Conservation (phyloP, 2,797 vertebrate genomes). For the Triplophysa yarkandensis region DNA sequence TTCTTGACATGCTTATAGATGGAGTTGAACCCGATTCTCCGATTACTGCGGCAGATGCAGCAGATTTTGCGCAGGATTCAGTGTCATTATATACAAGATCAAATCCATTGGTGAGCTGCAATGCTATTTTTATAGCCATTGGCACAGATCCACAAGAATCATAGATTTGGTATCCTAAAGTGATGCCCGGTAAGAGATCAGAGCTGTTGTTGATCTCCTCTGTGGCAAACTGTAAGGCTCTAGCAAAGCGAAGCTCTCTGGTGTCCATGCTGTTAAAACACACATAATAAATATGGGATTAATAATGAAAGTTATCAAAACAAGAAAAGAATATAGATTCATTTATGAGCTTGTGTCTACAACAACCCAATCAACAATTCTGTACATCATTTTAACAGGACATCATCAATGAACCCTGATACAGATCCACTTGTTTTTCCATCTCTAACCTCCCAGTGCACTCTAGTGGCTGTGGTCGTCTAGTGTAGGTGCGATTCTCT, state of each 20-base stretch:
- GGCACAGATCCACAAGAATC: slow-evolving; percentile 47
- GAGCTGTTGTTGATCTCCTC: slow-evolving; percentile 52
- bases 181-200: slow-evolving; percentile 41
- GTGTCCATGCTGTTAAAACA: slow-evolving; percentile 47
- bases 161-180: slow-evolving; percentile 44
- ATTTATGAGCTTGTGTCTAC: neutral
- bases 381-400: neutral
- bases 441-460: slow-evolving; percentile 48
- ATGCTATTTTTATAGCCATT: slow-evolving; percentile 35
- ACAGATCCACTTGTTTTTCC: neutral
- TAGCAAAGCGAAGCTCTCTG: slow-evolving; percentile 46
- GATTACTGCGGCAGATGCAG: slow-evolving; percentile 56
- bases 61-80: slow-evolving; percentile 22
- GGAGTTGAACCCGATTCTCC: slow-evolving; percentile 70
- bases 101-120: slow-evolving; percentile 43
- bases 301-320: too few relatives aligned
- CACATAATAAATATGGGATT: too few relatives aligned
- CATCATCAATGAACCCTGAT: too few relatives aligned
- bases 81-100: slow-evolving; percentile 3
- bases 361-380: neutral
- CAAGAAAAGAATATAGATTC: too few relatives aligned
- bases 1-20: slow-evolving; percentile 68
- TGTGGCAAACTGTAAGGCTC: slow-evolving; percentile 44
- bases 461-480: slow-evolving; percentile 13
- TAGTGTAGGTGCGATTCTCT: slow-evolving; percentile 27